phyloP scores from a whole-genome alignment of 2,888 invertebrate species.

The Lasioglossum oenotherae region DNA sequence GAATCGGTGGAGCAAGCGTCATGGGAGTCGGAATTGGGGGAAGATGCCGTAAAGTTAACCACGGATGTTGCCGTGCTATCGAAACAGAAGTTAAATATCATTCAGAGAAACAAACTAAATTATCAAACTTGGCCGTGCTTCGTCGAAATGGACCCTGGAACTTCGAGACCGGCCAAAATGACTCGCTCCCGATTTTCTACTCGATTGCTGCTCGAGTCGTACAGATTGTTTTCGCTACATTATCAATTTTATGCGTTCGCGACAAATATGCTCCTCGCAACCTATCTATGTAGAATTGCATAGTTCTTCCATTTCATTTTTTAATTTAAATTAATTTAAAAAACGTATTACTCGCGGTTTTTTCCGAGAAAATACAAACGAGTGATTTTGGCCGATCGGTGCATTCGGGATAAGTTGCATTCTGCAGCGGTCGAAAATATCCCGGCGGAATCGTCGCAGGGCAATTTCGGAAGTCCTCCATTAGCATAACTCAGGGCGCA shows the following conservation, averaged over 20 bases:
- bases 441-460: background rate
- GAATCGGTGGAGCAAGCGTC: conserved; percentile 7
- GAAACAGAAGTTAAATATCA: background rate
- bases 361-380: background rate
- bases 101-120: background rate
- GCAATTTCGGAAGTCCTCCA: background rate
- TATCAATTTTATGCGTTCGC: background rate
- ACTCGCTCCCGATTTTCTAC: background rate
- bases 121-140: conserved; percentile 6
- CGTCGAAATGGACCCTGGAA: background rate
- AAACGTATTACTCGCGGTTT: too few species aligned
- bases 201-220: background rate
- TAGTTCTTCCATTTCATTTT: too few species aligned
- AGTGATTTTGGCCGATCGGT: background rate
- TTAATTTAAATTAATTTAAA: too few species aligned
- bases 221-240: background rate
- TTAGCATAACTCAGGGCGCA: background rate
- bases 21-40: background rate
- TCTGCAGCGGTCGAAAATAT: background rate
- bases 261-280: background rate
- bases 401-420: background rate
- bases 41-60: conserved; percentile 3
- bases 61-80: conserved; percentile 1
- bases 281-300: background rate
- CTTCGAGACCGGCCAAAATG: background rate